Evolutionary conservation across 2,113 vertebrate genomes (phyloP).

Genomic region (Nycticebus coucang): DNA sequence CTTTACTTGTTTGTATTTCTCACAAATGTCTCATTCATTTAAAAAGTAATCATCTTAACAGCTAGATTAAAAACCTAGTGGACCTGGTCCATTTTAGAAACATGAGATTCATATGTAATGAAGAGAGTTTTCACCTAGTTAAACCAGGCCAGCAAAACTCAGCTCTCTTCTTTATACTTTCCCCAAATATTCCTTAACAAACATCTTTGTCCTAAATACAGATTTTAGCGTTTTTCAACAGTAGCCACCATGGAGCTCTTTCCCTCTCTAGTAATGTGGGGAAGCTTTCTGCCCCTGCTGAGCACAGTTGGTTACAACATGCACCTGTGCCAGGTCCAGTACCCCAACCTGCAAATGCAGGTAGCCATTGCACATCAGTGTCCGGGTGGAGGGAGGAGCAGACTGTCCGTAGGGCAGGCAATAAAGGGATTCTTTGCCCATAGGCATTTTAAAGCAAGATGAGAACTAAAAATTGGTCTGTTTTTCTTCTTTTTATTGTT

Average conservation of each 20-base stretch:
- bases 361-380: background rate
- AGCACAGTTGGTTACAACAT: too few relatives aligned
- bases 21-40: background rate
- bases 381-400: rapidly evolving
- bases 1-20: background rate
- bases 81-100: background rate
- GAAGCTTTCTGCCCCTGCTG: background rate
- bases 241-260: background rate
- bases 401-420: background rate
- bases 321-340: background rate
- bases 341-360: background rate
- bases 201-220: background rate
- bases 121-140: background rate
- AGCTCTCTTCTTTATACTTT: background rate
- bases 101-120: background rate
- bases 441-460: background rate
- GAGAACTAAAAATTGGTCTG: background rate
- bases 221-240: background rate
- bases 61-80: background rate
- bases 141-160: background rate
- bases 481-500: background rate
- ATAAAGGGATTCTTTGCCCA: background rate
- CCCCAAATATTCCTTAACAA: background rate
- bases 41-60: background rate
- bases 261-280: background rate